Evolutionary conservation across 2,113 vertebrate genomes (phyloP).

Genomic region (Phaethornis superciliosus): DNA sequence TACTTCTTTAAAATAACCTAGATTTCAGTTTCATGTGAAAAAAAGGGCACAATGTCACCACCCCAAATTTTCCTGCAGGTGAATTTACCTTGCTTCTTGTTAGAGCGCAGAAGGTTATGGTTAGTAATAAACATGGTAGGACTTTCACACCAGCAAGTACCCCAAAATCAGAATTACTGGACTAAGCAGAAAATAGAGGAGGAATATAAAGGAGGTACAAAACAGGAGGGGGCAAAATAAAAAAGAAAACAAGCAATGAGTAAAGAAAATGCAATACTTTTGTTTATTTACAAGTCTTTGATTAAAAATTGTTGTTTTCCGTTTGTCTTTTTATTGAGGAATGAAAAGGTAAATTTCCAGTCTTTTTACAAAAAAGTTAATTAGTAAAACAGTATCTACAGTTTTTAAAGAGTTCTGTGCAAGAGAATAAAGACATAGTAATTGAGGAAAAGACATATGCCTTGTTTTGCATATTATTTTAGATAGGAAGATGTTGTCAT

Average conservation of each 20-base stretch:
- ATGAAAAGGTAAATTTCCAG: neutral
- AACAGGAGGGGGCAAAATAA: neutral
- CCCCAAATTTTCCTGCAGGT: neutral
- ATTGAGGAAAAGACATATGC: neutral
- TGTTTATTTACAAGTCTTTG: neutral
- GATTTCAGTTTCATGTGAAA: neutral
- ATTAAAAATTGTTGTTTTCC: neutral
- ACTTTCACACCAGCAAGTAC: neutral
- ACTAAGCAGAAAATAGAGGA: neutral
- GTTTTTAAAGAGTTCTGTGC: neutral
- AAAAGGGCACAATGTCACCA: neutral
- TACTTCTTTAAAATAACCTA: neutral
- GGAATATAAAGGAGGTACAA: neutral
- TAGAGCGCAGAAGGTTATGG: neutral
- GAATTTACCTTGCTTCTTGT: constrained; percentile 5
- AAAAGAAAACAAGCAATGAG: neutral
- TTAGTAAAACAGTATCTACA: neutral
- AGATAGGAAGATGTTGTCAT: neutral
- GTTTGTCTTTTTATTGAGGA: neutral
- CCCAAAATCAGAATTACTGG: neutral
- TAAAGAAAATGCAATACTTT: neutral
- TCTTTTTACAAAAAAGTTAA: neutral
- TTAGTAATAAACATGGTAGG: constrained; percentile 8
- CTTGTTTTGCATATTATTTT: neutral
- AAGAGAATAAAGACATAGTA: neutral